A percentile compares a stretch with the other conserved stretches of the same genome.
Conservation (phyloP, 2,797 vertebrate genomes). For the Vultur gryphus region DNA sequence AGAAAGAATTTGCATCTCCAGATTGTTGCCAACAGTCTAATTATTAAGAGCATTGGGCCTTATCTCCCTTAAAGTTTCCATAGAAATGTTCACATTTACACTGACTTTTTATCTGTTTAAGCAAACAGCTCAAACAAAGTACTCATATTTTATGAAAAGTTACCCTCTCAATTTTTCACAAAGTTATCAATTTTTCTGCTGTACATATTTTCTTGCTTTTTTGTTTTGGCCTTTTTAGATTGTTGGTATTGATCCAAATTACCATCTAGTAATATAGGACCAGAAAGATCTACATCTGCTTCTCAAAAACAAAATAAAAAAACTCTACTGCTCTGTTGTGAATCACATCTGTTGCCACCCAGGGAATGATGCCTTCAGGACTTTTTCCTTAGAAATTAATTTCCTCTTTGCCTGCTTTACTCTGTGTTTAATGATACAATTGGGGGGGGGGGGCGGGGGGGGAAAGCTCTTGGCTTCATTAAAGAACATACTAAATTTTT, state of each 20-base stretch:
- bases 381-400: slow-evolving; percentile 52
- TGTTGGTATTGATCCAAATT: slow-evolving; percentile 5
- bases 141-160: background rate
- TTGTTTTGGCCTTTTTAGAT: background rate
- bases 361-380: slow-evolving; percentile 56
- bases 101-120: background rate
- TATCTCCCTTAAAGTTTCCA: background rate
- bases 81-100: background rate
- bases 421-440: slow-evolving; percentile 66
- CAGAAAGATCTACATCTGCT: slow-evolving; percentile 36
- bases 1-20: background rate
- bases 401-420: slow-evolving; percentile 58
- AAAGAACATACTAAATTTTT: slow-evolving; percentile 5
- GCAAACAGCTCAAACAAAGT: background rate
- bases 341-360: slow-evolving; percentile 51
- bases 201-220: background rate
- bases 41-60: background rate
- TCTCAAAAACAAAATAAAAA: background rate
- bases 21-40: background rate
- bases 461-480: background rate
- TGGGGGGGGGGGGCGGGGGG: background rate
- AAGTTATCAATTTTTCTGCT: background rate
- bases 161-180: background rate
- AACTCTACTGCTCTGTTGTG: background rate
- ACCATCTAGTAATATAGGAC: background rate